A percentile compares a stretch with the other conserved stretches of the same genome.
phyloP scores from a whole-genome alignment of 2,113 vertebrate species.

The Scomber scombrus region DNA sequence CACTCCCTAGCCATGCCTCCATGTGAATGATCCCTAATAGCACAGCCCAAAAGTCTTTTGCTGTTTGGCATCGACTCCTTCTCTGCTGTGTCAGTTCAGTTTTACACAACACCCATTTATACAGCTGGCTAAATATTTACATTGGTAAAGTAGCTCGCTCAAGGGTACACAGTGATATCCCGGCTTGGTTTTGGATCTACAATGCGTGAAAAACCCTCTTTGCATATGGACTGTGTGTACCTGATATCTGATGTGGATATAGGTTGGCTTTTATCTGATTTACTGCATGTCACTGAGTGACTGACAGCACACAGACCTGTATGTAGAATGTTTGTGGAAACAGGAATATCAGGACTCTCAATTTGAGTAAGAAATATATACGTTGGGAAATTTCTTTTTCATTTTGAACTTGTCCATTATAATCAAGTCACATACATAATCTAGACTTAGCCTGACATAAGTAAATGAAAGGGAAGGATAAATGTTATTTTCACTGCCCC shows the following conservation, averaged over 20 bases:
- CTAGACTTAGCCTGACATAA: not conserved
- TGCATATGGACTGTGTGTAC: conserved; percentile 64
- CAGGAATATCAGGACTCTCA: not conserved
- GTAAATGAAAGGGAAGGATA: conserved; percentile 18
- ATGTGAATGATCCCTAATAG: not conserved
- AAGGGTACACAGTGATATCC: conserved; percentile 73
- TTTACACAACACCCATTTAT: conserved; percentile 75
- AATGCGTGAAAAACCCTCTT: conserved; percentile 70
- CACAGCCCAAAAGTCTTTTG: conserved; percentile 24
- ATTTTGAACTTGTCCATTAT: not conserved
- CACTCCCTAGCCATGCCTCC: not conserved
- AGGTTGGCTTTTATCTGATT: not conserved
- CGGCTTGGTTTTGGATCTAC: conserved; percentile 63
- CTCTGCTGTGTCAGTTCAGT: conserved; percentile 56
- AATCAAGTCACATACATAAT: conserved; percentile 6
- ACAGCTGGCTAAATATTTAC: conserved; percentile 83
- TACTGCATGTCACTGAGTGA: not conserved
- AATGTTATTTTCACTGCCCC: conserved; percentile 23
- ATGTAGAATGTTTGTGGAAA: not conserved
- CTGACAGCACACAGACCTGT: conserved; percentile 22
- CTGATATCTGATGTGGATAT: conserved; percentile 56
- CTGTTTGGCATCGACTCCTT: conserved; percentile 47
- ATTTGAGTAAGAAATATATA: conserved; percentile 2
- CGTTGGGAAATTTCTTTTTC: not conserved
- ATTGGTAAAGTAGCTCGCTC: conserved; percentile 75